Conservation (phyloP, 2,797 vertebrate genomes). For the Trachurus trachurus region DNA sequence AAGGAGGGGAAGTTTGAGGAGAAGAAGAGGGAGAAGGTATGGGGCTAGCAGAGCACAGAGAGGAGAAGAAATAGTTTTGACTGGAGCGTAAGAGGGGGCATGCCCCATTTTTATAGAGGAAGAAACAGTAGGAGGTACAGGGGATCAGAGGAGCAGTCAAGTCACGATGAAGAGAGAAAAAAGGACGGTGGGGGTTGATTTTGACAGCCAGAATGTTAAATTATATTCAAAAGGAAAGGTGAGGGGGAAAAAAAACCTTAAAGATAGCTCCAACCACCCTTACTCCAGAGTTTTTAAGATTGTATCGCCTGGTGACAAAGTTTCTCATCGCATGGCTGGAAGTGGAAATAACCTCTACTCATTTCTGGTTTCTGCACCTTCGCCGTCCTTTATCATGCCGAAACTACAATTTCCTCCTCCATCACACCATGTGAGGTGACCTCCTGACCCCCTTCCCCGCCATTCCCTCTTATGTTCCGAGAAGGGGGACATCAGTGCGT, state of each 20-base stretch:
- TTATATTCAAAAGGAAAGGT: slow-evolving; percentile 12
- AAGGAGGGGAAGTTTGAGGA: slow-evolving; percentile 66
- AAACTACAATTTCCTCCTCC: background rate
- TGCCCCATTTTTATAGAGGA: slow-evolving; percentile 33
- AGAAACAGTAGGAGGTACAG: slow-evolving; percentile 37
- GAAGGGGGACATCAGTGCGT: slow-evolving; percentile 45
- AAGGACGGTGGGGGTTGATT: background rate
- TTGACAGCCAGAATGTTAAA: slow-evolving; percentile 23
- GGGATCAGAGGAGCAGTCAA: slow-evolving; percentile 46
- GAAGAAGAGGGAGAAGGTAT: slow-evolving; percentile 22
- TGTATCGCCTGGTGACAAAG: background rate
- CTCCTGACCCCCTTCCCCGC: slow-evolving; percentile 57
- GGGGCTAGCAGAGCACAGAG: slow-evolving; percentile 11
- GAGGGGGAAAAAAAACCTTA: background rate
- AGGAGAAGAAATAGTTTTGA: slow-evolving; percentile 37
- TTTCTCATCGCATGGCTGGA: background rate
- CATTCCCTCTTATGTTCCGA: background rate
- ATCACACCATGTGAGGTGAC: slow-evolving; percentile 38
- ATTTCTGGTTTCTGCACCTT: slow-evolving; percentile 13
- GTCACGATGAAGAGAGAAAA: slow-evolving; percentile 14
- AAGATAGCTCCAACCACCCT: background rate
- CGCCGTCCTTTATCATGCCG: background rate
- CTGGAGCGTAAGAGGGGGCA: slow-evolving; percentile 34
- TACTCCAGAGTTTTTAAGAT: background rate
- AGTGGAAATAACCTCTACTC: background rate